Evolutionary conservation across 2,797 vertebrate species (phyloP).

Genomic region (Loriculus beryllinus): DNA sequence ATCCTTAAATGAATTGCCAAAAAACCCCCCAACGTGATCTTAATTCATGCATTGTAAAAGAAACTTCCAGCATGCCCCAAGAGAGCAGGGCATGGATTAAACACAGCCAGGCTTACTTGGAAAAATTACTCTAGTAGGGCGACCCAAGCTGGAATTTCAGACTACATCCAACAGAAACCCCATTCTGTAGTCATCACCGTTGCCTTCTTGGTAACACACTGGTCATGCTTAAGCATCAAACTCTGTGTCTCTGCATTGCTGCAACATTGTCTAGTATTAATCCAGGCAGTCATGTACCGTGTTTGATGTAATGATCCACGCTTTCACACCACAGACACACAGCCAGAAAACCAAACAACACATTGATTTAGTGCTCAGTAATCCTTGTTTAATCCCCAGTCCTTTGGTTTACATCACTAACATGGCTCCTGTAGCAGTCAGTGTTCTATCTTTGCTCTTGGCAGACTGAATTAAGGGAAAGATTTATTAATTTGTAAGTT

Average conservation of each 20-base stretch:
- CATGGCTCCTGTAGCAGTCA: conserved; percentile 47
- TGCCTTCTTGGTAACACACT: background rate
- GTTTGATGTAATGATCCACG: conserved; percentile 38
- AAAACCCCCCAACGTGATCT: fast-evolving
- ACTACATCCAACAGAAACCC: background rate
- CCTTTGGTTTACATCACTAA: conserved; percentile 58
- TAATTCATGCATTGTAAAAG: background rate
- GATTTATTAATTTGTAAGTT: conserved; percentile 57
- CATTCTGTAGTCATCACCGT: background rate
- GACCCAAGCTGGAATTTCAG: background rate
- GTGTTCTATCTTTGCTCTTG: conserved; percentile 50
- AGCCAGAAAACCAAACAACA: conserved; percentile 62
- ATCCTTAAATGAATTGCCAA: background rate
- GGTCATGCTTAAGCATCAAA: background rate
- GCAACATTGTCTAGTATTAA: background rate
- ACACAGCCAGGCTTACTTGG: background rate
- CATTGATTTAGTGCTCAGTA: conserved; percentile 46
- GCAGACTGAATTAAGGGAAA: conserved; percentile 42
- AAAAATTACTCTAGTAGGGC: background rate
- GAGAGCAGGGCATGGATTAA: background rate
- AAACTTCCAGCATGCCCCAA: background rate
- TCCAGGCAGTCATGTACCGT: background rate
- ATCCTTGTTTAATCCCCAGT: conserved; percentile 59
- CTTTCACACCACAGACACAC: conserved; percentile 40
- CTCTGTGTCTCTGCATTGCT: background rate